A percentile compares a stretch with the other conserved stretches of the same genome.
Conservation (phyloP, 2,113 vertebrate species). For the Lampris incognitus region DNA sequence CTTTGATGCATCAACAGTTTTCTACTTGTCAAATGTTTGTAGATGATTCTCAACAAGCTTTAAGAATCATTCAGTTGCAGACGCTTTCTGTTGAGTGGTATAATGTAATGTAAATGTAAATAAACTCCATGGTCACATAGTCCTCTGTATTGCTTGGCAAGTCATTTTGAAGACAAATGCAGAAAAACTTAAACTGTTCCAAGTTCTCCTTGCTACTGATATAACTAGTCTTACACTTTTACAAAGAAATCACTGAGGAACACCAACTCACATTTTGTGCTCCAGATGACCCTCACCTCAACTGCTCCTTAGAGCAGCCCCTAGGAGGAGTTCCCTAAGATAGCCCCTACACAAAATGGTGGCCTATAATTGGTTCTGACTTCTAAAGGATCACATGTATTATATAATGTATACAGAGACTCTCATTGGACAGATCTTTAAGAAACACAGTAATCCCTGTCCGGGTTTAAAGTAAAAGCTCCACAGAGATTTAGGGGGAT, state of each 20-base stretch:
- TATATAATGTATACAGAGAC: constrained; percentile 68
- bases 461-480: constrained; percentile 66
- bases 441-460: constrained; percentile 68
- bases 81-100: no score
- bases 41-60: not conserved
- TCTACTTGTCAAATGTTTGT: no score
- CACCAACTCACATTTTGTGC: not conserved
- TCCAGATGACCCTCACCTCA: not conserved
- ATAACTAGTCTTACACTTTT: constrained; percentile 9
- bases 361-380: constrained; percentile 54
- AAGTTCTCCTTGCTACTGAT: not conserved
- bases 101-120: no score
- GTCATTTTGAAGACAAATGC: not conserved
- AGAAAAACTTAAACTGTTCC: not conserved
- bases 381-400: constrained; percentile 63
- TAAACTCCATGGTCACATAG: no score
- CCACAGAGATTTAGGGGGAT: constrained; percentile 36
- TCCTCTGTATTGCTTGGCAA: not conserved
- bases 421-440: constrained; percentile 54
- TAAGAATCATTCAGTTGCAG: not conserved
- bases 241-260: not conserved
- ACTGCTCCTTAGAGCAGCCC: constrained; percentile 1
- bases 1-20: no score
- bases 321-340: not conserved
- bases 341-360: constrained; percentile 19